Evolutionary conservation across 2,113 vertebrate species (phyloP), one percentile per base, ranked within the genome.

Genomic region (Chloropsis cyanopogon): DNA sequence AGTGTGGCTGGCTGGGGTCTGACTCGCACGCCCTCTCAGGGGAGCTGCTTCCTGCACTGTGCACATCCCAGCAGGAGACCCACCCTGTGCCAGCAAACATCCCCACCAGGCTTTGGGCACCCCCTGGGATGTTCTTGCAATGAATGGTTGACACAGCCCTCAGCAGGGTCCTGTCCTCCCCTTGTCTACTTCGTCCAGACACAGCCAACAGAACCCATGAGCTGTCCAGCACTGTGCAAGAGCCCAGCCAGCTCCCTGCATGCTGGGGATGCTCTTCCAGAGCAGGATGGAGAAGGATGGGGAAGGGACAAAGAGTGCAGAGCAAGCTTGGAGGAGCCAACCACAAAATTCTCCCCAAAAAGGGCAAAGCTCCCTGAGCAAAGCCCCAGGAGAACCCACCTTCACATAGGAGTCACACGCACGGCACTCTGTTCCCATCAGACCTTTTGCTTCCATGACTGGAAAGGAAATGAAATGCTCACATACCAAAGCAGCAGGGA

Each of bases 361-460:
- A 72, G 22, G 25, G 44, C 0, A 2, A 65, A 90, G 54, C 5
- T 61, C n/a, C 53, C 63, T 2, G 0, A 64, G 71, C 57, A 44
- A 50, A 82, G 54, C 41, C 41, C 49, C 6, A 26, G 47, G 37
- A 90, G 53, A 41, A 93, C 72, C 17, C 93, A 99, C 98, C 98
- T 99, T 99, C 66, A 99, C 98, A 0, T 98, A 99, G 73, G 98
- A 97, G 97, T 98, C 77, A 18, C 98, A 98, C 15, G 47, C 28
- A 31, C 52, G 75, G 37, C 76, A 71, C 68, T 96, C 92, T 18
- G 95, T 92, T 39, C 92, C 98, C 91, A 96, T 91, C 83, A 99
- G 97, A 54, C 88, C 97, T 92, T 96, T 98, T 14, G 98, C 98
- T 98, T 99, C 98, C 92, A 99, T 95, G 90, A 99, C 99, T 99